Evolutionary conservation across 2,888 invertebrate genomes (phyloP).

Genomic region (Athalia cordata): DNA sequence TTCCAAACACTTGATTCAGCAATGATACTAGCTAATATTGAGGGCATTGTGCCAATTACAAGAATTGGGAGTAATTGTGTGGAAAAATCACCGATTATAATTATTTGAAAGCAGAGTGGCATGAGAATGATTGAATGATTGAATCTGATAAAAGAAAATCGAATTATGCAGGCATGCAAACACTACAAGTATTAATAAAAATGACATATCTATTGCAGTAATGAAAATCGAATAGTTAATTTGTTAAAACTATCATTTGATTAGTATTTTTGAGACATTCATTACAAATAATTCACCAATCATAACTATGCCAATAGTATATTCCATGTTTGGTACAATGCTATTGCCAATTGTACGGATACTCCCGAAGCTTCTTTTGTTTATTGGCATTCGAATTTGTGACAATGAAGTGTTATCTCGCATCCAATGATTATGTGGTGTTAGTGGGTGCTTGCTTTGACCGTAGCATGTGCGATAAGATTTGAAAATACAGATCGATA

Average conservation of each 20-base stretch:
- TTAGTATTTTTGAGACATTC: neutral
- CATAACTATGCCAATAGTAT: neutral
- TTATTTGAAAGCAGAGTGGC: neutral
- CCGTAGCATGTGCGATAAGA: conserved; percentile 6
- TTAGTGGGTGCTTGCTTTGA: conserved; percentile 20
- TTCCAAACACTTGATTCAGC: conserved; percentile 7
- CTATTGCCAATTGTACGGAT: neutral
- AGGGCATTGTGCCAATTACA: neutral
- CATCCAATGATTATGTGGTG: conserved; percentile 9
- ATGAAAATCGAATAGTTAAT: neutral
- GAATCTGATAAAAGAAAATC: too few species aligned
- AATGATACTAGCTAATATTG: conserved; percentile 7
- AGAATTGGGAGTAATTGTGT: neutral
- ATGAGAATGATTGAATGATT: too few species aligned
- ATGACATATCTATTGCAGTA: neutral
- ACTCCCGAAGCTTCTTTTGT: neutral
- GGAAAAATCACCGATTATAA: neutral
- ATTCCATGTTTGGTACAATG: neutral
- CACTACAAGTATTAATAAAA: too few species aligned
- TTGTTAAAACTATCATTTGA: neutral
- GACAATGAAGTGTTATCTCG: conserved; percentile 13
- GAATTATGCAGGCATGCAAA: too few species aligned
- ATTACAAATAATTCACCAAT: conserved; percentile 1
- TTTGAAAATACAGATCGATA: conserved; percentile 1
- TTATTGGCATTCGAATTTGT: neutral